Evolutionary conservation across 2,888 invertebrate genomes (phyloP), one percentile per base, ranked within the genome.

Genomic region (Smittia aterrima): DNA sequence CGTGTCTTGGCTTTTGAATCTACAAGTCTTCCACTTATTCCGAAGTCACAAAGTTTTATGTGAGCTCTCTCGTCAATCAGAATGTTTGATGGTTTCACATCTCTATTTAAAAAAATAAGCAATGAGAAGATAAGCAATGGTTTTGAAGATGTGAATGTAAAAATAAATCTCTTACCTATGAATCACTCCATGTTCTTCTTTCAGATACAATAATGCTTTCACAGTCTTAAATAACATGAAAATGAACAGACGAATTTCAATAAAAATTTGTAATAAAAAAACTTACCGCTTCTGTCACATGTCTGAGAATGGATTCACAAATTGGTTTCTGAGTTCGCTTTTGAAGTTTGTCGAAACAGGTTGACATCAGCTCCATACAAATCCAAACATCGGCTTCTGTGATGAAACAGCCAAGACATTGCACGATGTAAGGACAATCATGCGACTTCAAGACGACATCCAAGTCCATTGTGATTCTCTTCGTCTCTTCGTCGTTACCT

Each of bases 341-440:
- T 76, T 98, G 86, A 79, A 99, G 85, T 85, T 98, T 98, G 83
- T 99, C 99, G 81, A 99, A 92, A 84, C 99, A 99, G 20, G 97
- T 96, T 13, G 96, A 92, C 99, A 99, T 99, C 77, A 98, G 86
- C 85, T 99, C 99, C 99, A 99, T 99, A 82, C 98, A 99, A 81
- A 99, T 98, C 96, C 98, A 98, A 0, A 99, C 98, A 83, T 98
- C 97, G 0, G 95, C 92, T 81, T 95, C 95, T 0, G 95, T 96
- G 74, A 99, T 96, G 84, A 99, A 98, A 85, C 96, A 98, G 54
- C 99, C 99, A 79, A 96, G 87, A 83, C 98, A 99, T 81, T 95
- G 90, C 78, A 99, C 98, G 78, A 99, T 99, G 84, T 92, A 97
- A 41, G 92, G 93, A 84, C 98, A 98, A 83, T 96, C 96, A 80